Conservation (phyloP, 2,113 vertebrate genomes). For the Varanus salvator region DNA sequence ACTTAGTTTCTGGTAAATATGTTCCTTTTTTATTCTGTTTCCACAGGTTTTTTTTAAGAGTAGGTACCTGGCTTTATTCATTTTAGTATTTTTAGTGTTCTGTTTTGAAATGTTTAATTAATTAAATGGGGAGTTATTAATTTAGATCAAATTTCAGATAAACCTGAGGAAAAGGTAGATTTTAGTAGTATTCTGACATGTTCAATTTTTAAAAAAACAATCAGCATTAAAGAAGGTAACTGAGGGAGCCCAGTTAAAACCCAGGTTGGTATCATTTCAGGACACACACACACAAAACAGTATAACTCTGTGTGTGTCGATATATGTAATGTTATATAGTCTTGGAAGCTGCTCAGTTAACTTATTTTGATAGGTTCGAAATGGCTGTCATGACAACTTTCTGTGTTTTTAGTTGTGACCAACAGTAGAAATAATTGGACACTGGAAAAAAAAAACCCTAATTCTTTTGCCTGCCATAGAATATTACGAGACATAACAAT, state of each 20-base stretch:
- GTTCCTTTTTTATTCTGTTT: not conserved
- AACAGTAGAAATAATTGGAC: slow-evolving; percentile 33
- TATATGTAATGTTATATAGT: not conserved
- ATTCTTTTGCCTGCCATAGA: slow-evolving; percentile 4
- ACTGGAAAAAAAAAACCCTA: slow-evolving; percentile 24
- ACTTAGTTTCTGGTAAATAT: not conserved
- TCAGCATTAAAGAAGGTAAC: not conserved
- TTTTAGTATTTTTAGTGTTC: not conserved
- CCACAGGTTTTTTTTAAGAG: not conserved
- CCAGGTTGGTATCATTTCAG: not conserved
- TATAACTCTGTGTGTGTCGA: too few relatives aligned
- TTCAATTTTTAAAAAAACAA: slow-evolving; percentile 4
- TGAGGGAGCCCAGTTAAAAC: not conserved
- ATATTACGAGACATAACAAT: slow-evolving; percentile 14
- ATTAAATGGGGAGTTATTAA: not conserved
- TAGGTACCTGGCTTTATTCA: not conserved
- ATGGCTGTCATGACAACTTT: slow-evolving; percentile 18
- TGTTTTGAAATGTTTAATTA: not conserved
- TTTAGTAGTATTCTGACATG: not conserved
- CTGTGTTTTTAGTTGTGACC: slow-evolving; percentile 26
- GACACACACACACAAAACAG: not conserved
- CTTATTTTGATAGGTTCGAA: not conserved
- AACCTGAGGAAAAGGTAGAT: not conserved
- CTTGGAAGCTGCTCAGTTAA: slow-evolving; percentile 16
- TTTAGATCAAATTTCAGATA: not conserved